Evolutionary conservation across 30 jellyfish, hydroid and myxozoan species (phyloP), one percentile per base, ranked within the genome.

Genomic region (Turritopsis dohrnii): DNA sequence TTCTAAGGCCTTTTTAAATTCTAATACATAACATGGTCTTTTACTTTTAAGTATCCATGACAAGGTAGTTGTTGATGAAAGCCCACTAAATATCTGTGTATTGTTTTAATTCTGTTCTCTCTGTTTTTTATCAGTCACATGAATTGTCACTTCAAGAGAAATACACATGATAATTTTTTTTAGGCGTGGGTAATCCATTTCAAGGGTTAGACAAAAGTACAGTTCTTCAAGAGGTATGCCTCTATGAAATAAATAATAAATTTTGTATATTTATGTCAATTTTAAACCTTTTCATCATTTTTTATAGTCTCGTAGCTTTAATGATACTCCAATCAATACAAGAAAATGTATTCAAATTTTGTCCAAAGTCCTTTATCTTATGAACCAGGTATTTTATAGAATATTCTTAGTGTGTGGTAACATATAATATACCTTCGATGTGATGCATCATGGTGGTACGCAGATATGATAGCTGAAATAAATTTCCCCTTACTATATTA

Each of bases 261-360:
- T 19, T 82, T 66, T 69, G 18, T 28, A 7, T 66, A 26, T 82
- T 27, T 16, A 21, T 8, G 21, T 30, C 16, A 21, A 60, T 22
- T 0, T 21, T 16, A 1, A 0, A 69, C 19, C 16, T 69, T 7
- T n/a, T 18, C 28, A n/a, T 21, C 28, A 41, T 90, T 5, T 24
- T 8, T 85, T 54, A 21, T 53, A 92, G 97, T 79, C 97, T 71
- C 79, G 97, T 84, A 82, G 90, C 3, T 92, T 92, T 60, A 87
- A 92, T 87, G 97, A 92, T 71, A 92, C 97, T 4, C 97, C 97
- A 41, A 92, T 92, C 84, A 92, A 92, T 88, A 92, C 96, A 66
- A 88, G 95, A 66, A 92, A 87, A 77, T 92, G 97, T 72, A 85
- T 92, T 75, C 95, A 92, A 79, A 92, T 87, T 71, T 77, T 92